A percentile compares a stretch with the other conserved stretches of the same genome.
These are phyloP conservation scores for Phaenicophaeus curvirostris DNA, from an alignment of 2,797 vertebrate species.

Conservation along the genomic window DNA sequence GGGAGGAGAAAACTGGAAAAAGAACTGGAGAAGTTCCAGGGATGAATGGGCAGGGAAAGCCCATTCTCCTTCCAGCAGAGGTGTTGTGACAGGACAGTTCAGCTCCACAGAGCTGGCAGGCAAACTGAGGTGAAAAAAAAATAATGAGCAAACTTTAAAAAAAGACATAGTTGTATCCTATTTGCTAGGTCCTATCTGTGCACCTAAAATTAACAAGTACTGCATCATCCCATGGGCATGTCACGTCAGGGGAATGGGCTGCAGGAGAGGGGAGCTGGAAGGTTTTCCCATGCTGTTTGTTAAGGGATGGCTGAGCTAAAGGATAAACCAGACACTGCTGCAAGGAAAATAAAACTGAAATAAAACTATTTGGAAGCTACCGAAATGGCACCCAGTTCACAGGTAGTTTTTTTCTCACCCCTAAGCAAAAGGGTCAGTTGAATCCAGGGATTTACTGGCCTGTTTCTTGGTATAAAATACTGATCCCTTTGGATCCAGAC, in stretches of 20 bases:
- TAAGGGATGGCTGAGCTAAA: not conserved
- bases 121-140: not conserved
- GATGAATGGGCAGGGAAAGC: constrained; percentile 30
- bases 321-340: not conserved
- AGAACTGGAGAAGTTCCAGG: constrained; percentile 17
- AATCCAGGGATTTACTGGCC: not conserved
- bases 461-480: not conserved
- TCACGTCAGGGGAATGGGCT: not conserved
- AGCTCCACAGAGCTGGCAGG: not conserved
- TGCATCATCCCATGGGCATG: not conserved
- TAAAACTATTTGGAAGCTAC: not conserved
- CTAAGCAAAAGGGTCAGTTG: not conserved
- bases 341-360: not conserved
- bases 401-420: not conserved
- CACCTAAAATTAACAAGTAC: not conserved
- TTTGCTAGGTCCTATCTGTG: not conserved
- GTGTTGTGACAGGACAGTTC: not conserved
- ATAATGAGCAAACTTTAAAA: not conserved
- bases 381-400: not conserved
- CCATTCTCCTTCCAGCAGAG: not conserved
- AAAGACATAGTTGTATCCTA: not conserved
- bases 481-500: not conserved
- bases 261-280: not conserved
- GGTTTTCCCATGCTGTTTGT: not conserved
- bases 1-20: constrained; percentile 9